Evolutionary conservation across 92 coral and sea anemone species (phyloP), one percentile per base, ranked within the genome.

Genomic region (Phenganax marumi): DNA sequence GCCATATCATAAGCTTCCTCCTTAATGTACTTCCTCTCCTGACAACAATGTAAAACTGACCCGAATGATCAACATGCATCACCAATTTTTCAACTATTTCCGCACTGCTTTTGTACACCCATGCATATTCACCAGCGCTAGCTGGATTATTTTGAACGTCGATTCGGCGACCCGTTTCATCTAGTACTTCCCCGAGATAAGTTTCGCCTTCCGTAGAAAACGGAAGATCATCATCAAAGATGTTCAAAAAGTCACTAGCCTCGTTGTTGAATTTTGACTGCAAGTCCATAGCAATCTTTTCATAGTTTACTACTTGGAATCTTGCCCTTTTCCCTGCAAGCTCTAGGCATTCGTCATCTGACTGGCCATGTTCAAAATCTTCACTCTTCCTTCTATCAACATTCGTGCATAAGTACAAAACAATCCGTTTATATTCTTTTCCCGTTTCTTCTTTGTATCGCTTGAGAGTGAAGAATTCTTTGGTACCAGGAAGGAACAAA

Each of bases 371-470:
- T 58, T 19, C 82, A 47, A 61, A 43, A 14, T 16, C 46, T 43
- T 77, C 82, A 77, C 72, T 39, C 57, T 33, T 77, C 7, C 1
- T 61, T 22, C 60, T 8, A 77, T 58, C 82, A 62, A 21, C 55
- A 2, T n/a, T 12, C 18, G 72, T 58, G 74, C 93, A 88, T 8
- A 90, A 83, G 50, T 79, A 88, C 70, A 86, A 81, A n/a, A 76
- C 88, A 50, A 91, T 86, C 64, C 79, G 50, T 78, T 88, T 88
- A 58, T 88, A 91, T 26, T 86, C 93, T 62, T 91, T 91, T n/a
- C 90, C 90, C 17, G 75, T 83, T 66, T 90, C 86, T 50, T 88
- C 88, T 61, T 80, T 68, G 52, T 88, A 86, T 50, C 91, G 83
- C 52, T 68, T 77, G 2, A 88, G 85, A 75, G 53, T 85, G 82